Base-by-base conservation (phyloP, 2,113 vertebrate species). In the Sarotherodon lohbergeri region DNA sequence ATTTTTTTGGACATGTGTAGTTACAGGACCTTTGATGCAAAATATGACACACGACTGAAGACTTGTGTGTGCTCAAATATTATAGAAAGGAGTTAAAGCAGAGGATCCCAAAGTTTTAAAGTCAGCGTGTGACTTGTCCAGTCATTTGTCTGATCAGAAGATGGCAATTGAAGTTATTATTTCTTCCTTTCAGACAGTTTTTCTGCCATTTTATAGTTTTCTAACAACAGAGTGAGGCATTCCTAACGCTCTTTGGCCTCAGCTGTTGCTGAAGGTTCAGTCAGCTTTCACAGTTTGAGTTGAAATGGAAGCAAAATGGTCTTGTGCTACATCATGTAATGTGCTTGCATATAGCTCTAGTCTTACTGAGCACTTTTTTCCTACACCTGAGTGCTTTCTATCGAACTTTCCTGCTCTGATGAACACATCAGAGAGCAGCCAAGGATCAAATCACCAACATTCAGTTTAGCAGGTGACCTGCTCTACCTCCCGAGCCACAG, bases 141-240 rank as follows among this genome's bases (percentile, higher is more conserved):
- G 59, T 36, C 59, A 63, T 63, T 11, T 63, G 29, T 63, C 17
- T 11, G 32, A 36, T 63, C 59, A n/a, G 17, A 68, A 36, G 34
- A 41, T 1, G 19, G 36, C 17, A 22, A 5, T 8, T 68, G 34
- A 41, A 22, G 63, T 22, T 41, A 41, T 41, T 22, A 22, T 41
- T 68, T 41, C 63, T 68, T 22, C 59, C 19, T 68, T 41, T 68
- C 19, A 68, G 19, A 39, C 34, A 68, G 34, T 39, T 68, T 71
- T 71, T 71, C 36, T 71, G 36, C n/a, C 66, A 73, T 14, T 34
- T 71, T 2, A 71, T 71, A 43, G 41, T 43, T 71, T 73, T 73
- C 13, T 73, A 27, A 73, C 22, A 43, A 3, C 36, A 43, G n/a
- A 27, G 0, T 10, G 39, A 0, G 22, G 13, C 3, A 1, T 43